These are phyloP conservation scores for Lycia hirtaria DNA, from an alignment of 2,888 invertebrate species.

Conservation along the genomic window DNA sequence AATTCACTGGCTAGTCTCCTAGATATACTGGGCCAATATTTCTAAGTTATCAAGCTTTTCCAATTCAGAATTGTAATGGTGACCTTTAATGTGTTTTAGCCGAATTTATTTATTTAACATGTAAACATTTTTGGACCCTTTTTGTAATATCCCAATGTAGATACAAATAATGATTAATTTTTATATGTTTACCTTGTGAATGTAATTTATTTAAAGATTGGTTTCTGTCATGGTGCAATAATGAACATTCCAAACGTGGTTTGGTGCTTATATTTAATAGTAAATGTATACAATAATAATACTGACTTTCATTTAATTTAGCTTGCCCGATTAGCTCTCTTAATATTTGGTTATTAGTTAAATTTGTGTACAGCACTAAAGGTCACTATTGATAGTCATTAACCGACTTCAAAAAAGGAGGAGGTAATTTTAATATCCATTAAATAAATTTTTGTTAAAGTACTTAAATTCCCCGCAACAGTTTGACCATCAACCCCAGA, in stretches of 20 bases:
- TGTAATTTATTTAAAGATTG: conserved; percentile 64
- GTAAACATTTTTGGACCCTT: conserved; percentile 33
- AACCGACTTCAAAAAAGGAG: too few species aligned
- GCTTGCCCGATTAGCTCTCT: conserved; percentile 68
- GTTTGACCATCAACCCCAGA: conserved; percentile 40
- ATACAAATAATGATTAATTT: conserved; percentile 13
- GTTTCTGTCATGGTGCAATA: conserved; percentile 80
- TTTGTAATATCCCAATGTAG: conserved; percentile 9
- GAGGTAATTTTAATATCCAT: neutral
- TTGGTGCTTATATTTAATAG: conserved; percentile 81
- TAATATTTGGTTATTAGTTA: conserved; percentile 40
- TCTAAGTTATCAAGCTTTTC: conserved; percentile 2
- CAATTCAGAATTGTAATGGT: conserved; percentile 66
- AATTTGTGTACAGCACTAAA: conserved; percentile 56
- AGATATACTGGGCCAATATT: conserved; percentile 13
- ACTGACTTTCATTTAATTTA: conserved; percentile 72
- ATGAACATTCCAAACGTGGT: conserved; percentile 84
- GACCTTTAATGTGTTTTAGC: conserved; percentile 78
- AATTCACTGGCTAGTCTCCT: too few species aligned
- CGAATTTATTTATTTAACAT: conserved; percentile 66
- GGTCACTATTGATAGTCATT: conserved; percentile 72
- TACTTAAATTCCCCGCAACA: conserved; percentile 49
- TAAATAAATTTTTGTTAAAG: conserved; percentile 24
- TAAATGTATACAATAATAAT: conserved; percentile 74
- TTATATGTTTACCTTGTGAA: conserved; percentile 40